phyloP scores from a whole-genome alignment of 1,140 invertebrate genomes.

The Ostrea denselamellosa region DNA sequence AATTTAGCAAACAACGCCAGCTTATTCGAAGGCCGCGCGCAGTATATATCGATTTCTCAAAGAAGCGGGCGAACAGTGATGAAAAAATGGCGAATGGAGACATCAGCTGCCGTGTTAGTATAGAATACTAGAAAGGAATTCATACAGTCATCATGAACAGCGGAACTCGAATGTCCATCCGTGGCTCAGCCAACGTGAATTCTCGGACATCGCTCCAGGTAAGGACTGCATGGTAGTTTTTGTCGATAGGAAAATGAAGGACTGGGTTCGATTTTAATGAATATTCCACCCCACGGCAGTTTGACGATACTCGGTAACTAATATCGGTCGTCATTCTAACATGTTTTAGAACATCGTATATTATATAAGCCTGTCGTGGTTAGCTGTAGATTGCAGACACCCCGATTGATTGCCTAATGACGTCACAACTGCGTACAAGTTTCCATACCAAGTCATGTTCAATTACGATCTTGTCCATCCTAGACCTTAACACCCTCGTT shows the following conservation, averaged over 20 bases:
- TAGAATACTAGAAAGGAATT: not conserved
- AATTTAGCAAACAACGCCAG: conserved; percentile 26
- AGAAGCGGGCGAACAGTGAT: conserved; percentile 11
- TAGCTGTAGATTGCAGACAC: not conserved
- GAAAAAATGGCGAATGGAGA: conserved; percentile 31
- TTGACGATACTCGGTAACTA: not conserved
- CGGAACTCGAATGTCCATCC: not conserved
- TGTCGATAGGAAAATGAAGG: not conserved
- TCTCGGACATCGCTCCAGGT: not conserved
- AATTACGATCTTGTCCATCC: conserved; percentile 9
- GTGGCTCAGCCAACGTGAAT: not conserved
- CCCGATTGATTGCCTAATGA: conserved; percentile 18
- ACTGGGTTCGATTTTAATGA: not conserved
- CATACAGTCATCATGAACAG: not conserved
- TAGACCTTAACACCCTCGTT: not conserved
- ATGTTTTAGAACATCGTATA: not conserved
- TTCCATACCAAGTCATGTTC: not conserved
- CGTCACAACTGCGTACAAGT: conserved; percentile 33
- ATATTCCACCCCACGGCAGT: not conserved
- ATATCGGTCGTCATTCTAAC: not conserved
- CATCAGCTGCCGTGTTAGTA: not conserved
- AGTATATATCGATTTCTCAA: conserved; percentile 22
- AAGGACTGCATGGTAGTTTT: not conserved
- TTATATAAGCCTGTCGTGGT: not conserved
- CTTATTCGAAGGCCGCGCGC: conserved; percentile 32